These are phyloP conservation scores for Sebastes itinus DNA, from an alignment of 2,797 vertebrate genomes.

Conservation along the genomic window DNA sequence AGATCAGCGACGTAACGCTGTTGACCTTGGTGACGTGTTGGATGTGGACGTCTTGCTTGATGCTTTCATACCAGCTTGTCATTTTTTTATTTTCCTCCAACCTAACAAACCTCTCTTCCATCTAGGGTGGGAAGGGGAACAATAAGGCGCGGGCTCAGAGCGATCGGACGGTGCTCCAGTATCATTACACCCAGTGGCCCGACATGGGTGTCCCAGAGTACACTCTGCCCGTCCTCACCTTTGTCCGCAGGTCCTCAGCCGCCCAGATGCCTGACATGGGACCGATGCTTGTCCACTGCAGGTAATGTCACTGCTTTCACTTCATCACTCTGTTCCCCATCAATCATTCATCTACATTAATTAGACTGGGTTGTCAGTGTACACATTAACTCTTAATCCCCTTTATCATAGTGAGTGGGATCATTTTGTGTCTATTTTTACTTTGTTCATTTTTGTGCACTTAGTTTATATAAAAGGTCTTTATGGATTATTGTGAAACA, in stretches of 20 bases:
- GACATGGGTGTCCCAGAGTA: constrained; percentile 97
- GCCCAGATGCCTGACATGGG: constrained; percentile 87
- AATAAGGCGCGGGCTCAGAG: constrained; percentile 86
- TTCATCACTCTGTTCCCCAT: not conserved
- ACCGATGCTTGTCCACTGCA: constrained; percentile 94
- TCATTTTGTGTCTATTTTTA: not conserved
- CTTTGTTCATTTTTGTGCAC: not conserved
- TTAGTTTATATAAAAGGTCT: not conserved
- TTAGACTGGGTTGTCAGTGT: not conserved
- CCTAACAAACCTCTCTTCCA: not conserved
- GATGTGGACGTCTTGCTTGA: not conserved
- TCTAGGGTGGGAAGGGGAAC: constrained; percentile 89
- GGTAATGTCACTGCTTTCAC: constrained; percentile 73
- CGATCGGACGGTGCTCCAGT: constrained; percentile 90
- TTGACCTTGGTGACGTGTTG: not conserved
- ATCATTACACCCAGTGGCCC: constrained; percentile 96
- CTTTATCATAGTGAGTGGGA: not conserved
- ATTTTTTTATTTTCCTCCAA: not conserved
- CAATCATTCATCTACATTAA: not conserved
- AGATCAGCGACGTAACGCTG: not conserved
- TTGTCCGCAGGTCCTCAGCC: constrained; percentile 90
- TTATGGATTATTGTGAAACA: not conserved
- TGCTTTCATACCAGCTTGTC: not conserved
- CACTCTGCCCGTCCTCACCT: constrained; percentile 91
- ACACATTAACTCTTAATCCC: not conserved